phyloP scores from a whole-genome alignment of 2,113 vertebrate species.

The Rafetus swinhoei region DNA sequence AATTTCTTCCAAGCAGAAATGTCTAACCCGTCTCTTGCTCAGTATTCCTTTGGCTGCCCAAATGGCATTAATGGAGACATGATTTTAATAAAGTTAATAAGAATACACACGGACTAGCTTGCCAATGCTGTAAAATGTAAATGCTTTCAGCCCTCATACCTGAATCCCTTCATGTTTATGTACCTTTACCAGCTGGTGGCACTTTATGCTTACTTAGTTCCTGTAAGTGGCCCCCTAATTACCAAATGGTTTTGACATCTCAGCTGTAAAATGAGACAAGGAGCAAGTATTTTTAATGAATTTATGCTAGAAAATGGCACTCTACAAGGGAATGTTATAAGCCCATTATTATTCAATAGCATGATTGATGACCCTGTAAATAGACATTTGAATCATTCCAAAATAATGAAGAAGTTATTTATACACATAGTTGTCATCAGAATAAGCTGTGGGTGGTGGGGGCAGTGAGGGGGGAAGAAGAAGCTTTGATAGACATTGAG shows the following conservation, averaged over 20 bases:
- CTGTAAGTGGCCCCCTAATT: conserved; percentile 40
- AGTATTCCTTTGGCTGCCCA: neutral
- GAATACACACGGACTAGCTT: neutral
- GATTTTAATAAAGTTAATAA: conserved; percentile 24
- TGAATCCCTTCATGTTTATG: conserved; percentile 12
- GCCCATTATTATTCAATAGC: conserved; percentile 22
- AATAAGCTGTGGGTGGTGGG: neutral
- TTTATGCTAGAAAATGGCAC: conserved; percentile 48
- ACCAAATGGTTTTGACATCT: conserved; percentile 43
- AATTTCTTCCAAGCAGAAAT: neutral
- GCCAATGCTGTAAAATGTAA: neutral
- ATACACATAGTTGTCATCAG: neutral
- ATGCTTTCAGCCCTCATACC: conserved; percentile 7
- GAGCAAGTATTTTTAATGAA: conserved; percentile 54
- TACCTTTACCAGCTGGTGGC: neutral
- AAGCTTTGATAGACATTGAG: neutral
- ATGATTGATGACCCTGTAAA: conserved; percentile 55
- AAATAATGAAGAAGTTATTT: conserved; percentile 29
- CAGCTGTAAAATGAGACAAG: conserved; percentile 19
- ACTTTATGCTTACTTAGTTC: conserved; percentile 38
- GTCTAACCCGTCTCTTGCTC: neutral
- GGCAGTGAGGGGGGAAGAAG: neutral
- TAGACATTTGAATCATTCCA: conserved; percentile 33
- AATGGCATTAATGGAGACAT: neutral
- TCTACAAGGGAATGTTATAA: conserved; percentile 41